Evolutionary conservation across 1,140 invertebrate genomes (phyloP).

Genomic region (Coptotermes formosanus): DNA sequence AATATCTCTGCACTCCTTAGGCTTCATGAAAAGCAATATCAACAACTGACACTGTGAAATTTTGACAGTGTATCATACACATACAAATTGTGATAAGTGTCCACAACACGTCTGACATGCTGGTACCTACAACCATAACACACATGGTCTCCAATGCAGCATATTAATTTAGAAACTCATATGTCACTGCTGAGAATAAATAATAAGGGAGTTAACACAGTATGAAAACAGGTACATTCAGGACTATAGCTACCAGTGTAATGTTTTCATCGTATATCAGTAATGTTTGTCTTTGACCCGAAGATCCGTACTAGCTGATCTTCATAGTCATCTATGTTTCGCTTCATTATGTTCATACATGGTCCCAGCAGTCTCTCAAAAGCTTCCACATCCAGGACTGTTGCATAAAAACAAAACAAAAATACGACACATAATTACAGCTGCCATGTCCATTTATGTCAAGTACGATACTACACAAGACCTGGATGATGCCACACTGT

Average conservation of each 20-base stretch:
- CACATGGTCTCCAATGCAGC: background rate
- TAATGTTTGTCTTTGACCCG: slow-evolving; percentile 91
- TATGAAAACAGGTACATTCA: slow-evolving; percentile 33
- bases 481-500: too few relatives aligned
- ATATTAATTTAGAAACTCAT: slow-evolving; percentile 25
- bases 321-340: slow-evolving; percentile 96
- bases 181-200: slow-evolving; percentile 26
- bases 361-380: slow-evolving; percentile 97
- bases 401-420: slow-evolving; percentile 41
- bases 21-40: background rate
- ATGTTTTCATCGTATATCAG: slow-evolving; percentile 86
- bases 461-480: background rate
- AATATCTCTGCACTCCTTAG: background rate
- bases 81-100: background rate
- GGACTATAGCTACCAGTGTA: slow-evolving; percentile 25
- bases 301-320: slow-evolving; percentile 94
- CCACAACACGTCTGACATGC: background rate
- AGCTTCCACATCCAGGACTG: slow-evolving; percentile 95
- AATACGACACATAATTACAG: too few relatives aligned
- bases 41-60: background rate
- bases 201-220: slow-evolving; percentile 31
- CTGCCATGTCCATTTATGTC: too few relatives aligned
- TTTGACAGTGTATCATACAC: background rate
- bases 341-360: slow-evolving; percentile 98
- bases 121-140: slow-evolving; percentile 23